Evolutionary conservation across 1,140 invertebrate species (phyloP).

Genomic region (Euura lappo): DNA sequence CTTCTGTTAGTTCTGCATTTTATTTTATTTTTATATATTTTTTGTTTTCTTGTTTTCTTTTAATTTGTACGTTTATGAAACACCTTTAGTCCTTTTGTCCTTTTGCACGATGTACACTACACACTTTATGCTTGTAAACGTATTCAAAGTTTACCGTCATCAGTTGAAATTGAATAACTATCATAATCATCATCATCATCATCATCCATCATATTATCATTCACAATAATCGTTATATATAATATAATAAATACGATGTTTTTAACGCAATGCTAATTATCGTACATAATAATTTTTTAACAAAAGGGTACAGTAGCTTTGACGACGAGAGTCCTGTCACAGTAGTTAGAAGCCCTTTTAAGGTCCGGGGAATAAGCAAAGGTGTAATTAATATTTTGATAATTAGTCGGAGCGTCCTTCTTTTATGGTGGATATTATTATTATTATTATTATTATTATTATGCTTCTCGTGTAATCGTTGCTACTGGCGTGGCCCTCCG

Average conservation of each 20-base stretch:
- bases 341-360: slow-evolving; percentile 37
- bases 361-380: slow-evolving; percentile 46
- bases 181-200: too few species aligned
- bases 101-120: slow-evolving; percentile 30
- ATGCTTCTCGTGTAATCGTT: slow-evolving; percentile 37
- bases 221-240: slow-evolving; percentile 37
- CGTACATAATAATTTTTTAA: slow-evolving; percentile 51
- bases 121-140: slow-evolving; percentile 42
- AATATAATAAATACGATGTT: slow-evolving; percentile 49
- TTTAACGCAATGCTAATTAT: slow-evolving; percentile 49
- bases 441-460: slow-evolving; percentile 37
- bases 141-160: slow-evolving; percentile 35
- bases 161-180: slow-evolving; percentile 35
- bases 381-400: slow-evolving; percentile 47
- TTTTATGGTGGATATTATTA: slow-evolving; percentile 31
- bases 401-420: slow-evolving; percentile 47
- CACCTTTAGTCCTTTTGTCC: slow-evolving; percentile 52
- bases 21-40: slow-evolving; percentile 29
- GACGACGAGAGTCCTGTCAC: slow-evolving; percentile 36
- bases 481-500: slow-evolving; percentile 55
- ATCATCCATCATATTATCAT: slow-evolving; percentile 18
- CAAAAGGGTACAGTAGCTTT: slow-evolving; percentile 34
- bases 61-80: slow-evolving; percentile 54
- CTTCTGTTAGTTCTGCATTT: slow-evolving; percentile 19
- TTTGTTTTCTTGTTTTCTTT: slow-evolving; percentile 29